Evolutionary conservation across 2,797 vertebrate species (phyloP).

Genomic region (Peromyscus aztecus): DNA sequence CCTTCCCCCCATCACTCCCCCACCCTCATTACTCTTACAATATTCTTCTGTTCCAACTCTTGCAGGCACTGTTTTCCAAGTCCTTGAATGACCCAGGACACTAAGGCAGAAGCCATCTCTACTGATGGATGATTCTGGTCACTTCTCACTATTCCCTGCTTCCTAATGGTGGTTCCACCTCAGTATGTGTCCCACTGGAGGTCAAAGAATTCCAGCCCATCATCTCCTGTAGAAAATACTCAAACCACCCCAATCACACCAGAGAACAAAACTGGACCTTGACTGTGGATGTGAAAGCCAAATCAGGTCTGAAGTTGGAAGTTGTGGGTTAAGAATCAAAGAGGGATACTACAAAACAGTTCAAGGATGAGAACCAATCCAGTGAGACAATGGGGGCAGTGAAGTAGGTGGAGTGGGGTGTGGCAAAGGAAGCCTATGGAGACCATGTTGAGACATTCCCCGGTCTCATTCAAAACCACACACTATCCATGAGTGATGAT

Average conservation of each 20-base stretch:
- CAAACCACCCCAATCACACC: too few relatives aligned
- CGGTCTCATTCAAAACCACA: slow-evolving; percentile 6
- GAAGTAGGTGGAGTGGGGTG: neutral
- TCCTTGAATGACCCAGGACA: neutral
- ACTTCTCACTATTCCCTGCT: too few relatives aligned
- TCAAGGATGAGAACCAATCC: neutral
- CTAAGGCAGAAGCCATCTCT: neutral
- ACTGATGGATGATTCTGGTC: neutral
- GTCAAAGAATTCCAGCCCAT: neutral
- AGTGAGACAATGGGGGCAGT: neutral
- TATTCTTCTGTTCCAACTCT: neutral
- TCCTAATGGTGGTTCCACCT: neutral
- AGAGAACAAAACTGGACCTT: neutral
- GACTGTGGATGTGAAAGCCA: neutral
- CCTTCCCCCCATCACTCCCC: too few relatives aligned
- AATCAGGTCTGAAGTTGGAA: neutral
- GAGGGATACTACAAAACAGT: neutral
- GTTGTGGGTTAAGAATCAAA: neutral
- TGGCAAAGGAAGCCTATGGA: neutral
- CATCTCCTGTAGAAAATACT: neutral
- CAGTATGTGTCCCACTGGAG: accelerated
- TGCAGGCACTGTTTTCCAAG: neutral
- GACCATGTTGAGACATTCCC: neutral
- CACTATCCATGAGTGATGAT: neutral
- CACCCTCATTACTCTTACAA: neutral